A percentile compares a stretch with the other conserved stretches of the same genome.
phyloP scores from a whole-genome alignment of 2,888 invertebrate species.

The Octodonta nipae region DNA sequence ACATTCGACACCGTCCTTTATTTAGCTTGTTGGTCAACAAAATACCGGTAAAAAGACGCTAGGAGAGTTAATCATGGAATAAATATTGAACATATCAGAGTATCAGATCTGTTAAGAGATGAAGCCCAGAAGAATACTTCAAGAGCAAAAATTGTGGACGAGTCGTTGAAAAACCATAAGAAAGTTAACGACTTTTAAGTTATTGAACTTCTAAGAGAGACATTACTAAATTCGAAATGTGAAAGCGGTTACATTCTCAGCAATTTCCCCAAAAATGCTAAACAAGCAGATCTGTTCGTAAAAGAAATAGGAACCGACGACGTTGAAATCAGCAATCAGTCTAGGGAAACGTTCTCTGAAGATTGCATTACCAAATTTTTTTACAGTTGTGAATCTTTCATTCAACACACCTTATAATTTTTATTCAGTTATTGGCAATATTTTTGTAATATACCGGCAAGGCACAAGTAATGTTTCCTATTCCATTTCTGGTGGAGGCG shows the following conservation, averaged over 20 bases:
- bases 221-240: slow-evolving; percentile 36
- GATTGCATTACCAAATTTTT: too few relatives aligned
- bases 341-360: too few relatives aligned
- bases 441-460: too few relatives aligned
- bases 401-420: too few relatives aligned
- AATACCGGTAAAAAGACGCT: slow-evolving; percentile 24
- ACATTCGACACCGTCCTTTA: too few relatives aligned
- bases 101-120: slow-evolving; percentile 37
- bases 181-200: slow-evolving; percentile 30
- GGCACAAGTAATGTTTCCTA: too few relatives aligned
- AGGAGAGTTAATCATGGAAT: slow-evolving; percentile 18
- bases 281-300: slow-evolving; percentile 27
- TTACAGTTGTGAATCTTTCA: too few relatives aligned
- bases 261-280: slow-evolving; percentile 43
- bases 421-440: too few relatives aligned
- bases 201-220: slow-evolving; percentile 44
- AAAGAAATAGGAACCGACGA: slow-evolving; percentile 28
- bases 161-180: slow-evolving; percentile 36
- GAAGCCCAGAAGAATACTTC: slow-evolving; percentile 40
- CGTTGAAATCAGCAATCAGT: too few relatives aligned
- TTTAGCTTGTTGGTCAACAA: slow-evolving; percentile 38
- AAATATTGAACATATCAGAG: slow-evolving; percentile 17
- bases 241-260: slow-evolving; percentile 43
- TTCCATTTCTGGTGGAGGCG: too few relatives aligned
- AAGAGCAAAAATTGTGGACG: slow-evolving; percentile 39